phyloP scores from a whole-genome alignment of 2,888 invertebrate species.

The Leucania comma region DNA sequence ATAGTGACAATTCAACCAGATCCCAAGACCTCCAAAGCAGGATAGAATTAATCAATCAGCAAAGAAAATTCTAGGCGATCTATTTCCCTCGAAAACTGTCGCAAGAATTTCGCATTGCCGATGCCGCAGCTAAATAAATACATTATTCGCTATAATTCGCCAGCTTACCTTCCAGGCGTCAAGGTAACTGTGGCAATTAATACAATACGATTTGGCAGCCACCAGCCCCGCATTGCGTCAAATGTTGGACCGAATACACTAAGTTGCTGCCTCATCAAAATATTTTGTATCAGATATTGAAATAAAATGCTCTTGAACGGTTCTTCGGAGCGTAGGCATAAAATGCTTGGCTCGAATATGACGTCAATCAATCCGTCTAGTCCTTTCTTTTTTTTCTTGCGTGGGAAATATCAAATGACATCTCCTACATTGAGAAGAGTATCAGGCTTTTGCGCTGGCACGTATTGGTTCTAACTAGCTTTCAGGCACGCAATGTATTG shows the following conservation, averaged over 20 bases:
- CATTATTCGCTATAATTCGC: slow-evolving; percentile 43
- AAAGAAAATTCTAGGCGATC: slow-evolving; percentile 6
- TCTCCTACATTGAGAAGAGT: no score
- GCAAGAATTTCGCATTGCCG: slow-evolving; percentile 19
- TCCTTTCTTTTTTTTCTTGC: no score
- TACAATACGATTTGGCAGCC: slow-evolving; percentile 62
- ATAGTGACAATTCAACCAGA: no score
- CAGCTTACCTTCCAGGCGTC: slow-evolving; percentile 56
- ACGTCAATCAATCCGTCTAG: neutral
- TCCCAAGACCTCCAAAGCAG: no score
- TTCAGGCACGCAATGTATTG: no score
- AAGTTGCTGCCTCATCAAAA: slow-evolving; percentile 51
- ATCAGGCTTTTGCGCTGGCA: no score
- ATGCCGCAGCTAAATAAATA: slow-evolving; percentile 34
- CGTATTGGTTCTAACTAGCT: no score
- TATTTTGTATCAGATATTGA: slow-evolving; percentile 48
- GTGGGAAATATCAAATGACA: no score
- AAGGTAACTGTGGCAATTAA: slow-evolving; percentile 59
- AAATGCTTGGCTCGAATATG: neutral
- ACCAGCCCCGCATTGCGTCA: slow-evolving; percentile 60
- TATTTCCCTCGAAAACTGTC: slow-evolving; percentile 14
- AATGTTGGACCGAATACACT: slow-evolving; percentile 41
- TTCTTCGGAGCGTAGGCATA: slow-evolving; percentile 2
- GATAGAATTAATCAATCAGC: no score
- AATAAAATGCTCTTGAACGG: slow-evolving; percentile 34